Base-by-base conservation (phyloP, 2,113 vertebrate genomes). In the Atrichornis clamosus region DNA sequence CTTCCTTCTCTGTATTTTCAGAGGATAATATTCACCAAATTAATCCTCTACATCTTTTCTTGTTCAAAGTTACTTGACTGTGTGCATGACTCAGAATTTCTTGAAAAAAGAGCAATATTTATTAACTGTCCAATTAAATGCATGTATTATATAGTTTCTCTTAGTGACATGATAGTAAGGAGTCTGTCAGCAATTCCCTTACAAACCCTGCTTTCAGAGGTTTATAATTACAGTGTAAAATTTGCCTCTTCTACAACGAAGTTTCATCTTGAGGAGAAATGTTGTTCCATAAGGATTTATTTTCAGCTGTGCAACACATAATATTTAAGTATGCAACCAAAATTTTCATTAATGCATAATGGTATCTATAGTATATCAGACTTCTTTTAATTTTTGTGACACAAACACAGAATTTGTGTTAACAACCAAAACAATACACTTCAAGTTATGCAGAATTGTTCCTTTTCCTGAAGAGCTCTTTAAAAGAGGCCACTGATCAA, bases 91-190 rank as follows among this genome's bases (percentile, higher is more conserved):
- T 52, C 33, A 87, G 46, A 78, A 65, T 75, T 53, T 72, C 67
- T 81, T 93, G 74, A 23, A 88, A 94, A 95, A 90, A 70, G 8
- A 50, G 17, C 74, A 95, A 82, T 84, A 95, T 93, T 94, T 95
- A 92, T 94, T 95, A 96, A 90, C n/a, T 84, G 37, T 60, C 60
- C 58, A 92, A 92, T 84, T 94, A 93, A 94, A 95, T 84, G 19
- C 5, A 73, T 85, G 14, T 27, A 89, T 94, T 73, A 86, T 58
- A 62, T 69, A 63, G 35, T 88, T 95, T 84, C 46, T 93, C 8
- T 46, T 91, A 76, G 39, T 74, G 50, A 52, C 33, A 56, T 28
- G 44, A 53, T 52, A 85, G 42, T 44, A 84, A 92, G 63, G 20
- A 74, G 12, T 20, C 41, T 94, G 63, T 56, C 65, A 90, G 59